phyloP scores from a whole-genome alignment of 2,797 vertebrate species.

The Gallirallus australis region DNA sequence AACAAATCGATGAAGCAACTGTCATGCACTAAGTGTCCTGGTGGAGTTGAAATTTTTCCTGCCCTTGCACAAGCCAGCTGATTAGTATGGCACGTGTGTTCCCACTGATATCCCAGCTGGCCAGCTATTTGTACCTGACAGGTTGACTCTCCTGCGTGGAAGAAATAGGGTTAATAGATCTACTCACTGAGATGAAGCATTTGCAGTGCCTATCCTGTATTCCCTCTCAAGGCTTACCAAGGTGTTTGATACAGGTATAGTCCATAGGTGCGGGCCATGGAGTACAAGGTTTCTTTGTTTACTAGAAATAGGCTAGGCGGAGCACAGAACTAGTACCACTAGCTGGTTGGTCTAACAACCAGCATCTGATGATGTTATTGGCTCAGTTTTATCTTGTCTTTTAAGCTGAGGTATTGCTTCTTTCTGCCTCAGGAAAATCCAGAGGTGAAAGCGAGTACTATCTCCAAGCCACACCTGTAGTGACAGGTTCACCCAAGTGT shows the following conservation, averaged over 20 bases:
- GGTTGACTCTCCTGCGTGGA: conserved; percentile 78
- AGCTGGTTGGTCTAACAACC: background rate
- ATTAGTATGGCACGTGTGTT: conserved; percentile 88
- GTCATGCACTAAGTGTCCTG: conserved; percentile 93
- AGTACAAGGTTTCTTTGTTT: background rate
- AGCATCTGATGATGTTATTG: background rate
- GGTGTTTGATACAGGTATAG: background rate
- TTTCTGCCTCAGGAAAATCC: background rate
- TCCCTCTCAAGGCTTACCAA: background rate
- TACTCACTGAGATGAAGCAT: background rate
- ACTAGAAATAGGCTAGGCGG: background rate
- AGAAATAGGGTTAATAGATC: background rate
- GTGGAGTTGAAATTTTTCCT: conserved; percentile 84
- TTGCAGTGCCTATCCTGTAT: background rate
- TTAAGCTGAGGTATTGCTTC: background rate
- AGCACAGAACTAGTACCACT: background rate
- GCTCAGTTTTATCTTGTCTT: background rate
- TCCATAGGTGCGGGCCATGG: background rate
- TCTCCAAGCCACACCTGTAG: background rate
- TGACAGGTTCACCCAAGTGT: background rate
- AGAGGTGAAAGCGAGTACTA: background rate
- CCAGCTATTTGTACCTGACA: conserved; percentile 80
- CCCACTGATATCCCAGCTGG: conserved; percentile 83
- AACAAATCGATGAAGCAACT: conserved; percentile 86
- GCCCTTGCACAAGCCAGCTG: conserved; percentile 91